Percentiles rank a stretch among this genome's conserved stretches.
Evolutionary conservation across 2,797 vertebrate genomes (phyloP).

Genomic region (Enteromius mattozi): DNA sequence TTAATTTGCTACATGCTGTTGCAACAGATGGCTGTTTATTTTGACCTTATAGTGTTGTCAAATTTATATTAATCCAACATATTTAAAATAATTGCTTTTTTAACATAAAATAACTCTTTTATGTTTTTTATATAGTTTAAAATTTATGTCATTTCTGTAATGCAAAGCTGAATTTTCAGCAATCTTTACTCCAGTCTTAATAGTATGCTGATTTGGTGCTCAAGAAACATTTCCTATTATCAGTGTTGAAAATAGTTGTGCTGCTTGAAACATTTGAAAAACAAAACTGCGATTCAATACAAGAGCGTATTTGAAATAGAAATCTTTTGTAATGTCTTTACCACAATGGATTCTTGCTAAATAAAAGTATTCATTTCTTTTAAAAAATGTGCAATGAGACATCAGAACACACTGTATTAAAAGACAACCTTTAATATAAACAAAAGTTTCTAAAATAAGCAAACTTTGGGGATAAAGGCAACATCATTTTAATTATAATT

Average conservation of each 20-base stretch:
- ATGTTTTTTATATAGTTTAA: neutral
- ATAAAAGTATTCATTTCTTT: neutral
- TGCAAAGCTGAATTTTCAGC: neutral
- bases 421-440: slow-evolving; percentile 57
- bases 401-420: slow-evolving; percentile 36
- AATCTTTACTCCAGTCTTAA: neutral
- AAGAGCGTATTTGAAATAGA: neutral
- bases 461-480: slow-evolving; percentile 31
- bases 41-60: neutral
- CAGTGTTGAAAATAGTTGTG: neutral
- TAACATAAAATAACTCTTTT: neutral
- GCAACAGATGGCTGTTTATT: neutral
- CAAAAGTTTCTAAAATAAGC: slow-evolving; percentile 43
- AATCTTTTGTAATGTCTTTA: neutral
- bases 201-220: neutral
- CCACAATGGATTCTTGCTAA: neutral
- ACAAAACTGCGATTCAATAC: neutral
- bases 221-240: neutral
- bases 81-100: neutral
- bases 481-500: neutral
- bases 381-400: slow-evolving; percentile 1
- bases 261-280: neutral
- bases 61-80: neutral
- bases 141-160: neutral
- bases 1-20: neutral